Conservation (phyloP, 53 echinoderm and acorn worm genomes). For the Zoroaster sp. region DNA sequence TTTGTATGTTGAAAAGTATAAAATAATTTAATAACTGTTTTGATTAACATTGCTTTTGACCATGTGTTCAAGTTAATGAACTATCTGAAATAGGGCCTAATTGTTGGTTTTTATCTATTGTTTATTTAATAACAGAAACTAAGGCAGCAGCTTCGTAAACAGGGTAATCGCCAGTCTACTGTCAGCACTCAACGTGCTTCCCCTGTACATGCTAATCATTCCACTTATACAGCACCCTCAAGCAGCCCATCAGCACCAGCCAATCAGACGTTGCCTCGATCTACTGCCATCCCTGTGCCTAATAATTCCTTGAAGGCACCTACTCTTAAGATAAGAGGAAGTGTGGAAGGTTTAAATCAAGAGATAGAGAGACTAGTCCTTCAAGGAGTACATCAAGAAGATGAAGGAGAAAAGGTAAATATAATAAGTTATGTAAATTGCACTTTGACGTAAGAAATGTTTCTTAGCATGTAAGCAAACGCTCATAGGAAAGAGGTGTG, state of each 20-base stretch:
- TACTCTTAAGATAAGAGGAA: conserved; percentile 82
- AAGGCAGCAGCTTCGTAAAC: conserved; percentile 93
- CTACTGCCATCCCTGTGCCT: conserved; percentile 80
- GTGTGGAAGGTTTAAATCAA: conserved; percentile 96
- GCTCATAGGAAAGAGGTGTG: no score
- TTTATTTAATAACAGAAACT: conserved; percentile 73
- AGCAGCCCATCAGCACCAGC: conserved; percentile 48
- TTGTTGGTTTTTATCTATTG: no score
- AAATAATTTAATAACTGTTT: no score
- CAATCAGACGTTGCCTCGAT: conserved; percentile 63
- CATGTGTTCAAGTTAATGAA: no score
- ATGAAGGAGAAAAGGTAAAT: conserved; percentile 73
- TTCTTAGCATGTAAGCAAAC: no score
- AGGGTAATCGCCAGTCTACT: conserved; percentile 86
- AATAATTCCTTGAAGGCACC: conserved; percentile 74
- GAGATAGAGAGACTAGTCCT: conserved; percentile 97
- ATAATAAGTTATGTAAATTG: no score
- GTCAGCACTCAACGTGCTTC: conserved; percentile 83
- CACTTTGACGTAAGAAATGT: no score
- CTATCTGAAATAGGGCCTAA: no score
- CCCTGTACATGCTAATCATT: conserved; percentile 94
- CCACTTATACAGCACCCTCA: conserved; percentile 71
- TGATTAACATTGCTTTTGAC: no score
- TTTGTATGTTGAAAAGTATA: no score
- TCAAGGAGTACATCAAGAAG: conserved; percentile 59